Conservation (phyloP, 2,113 vertebrate genomes). For the Epinephelus fuscoguttatus region DNA sequence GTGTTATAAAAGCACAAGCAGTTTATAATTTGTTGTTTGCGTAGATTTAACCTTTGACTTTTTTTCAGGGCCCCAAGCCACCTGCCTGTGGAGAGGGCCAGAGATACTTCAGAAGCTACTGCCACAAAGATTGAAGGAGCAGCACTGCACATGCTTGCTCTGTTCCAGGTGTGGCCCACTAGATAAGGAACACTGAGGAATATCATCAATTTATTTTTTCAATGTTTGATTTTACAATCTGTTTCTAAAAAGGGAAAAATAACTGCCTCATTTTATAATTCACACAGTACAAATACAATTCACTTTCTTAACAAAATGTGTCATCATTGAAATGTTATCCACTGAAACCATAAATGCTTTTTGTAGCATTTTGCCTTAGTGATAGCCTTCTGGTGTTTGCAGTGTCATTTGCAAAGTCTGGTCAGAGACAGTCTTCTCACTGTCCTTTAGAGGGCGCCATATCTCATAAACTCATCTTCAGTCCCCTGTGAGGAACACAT, state of each 20-base stretch:
- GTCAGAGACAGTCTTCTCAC: background rate
- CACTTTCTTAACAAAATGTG: constrained; percentile 4
- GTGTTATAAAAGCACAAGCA: background rate
- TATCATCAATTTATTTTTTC: background rate
- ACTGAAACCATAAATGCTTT: background rate
- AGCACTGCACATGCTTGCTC: constrained; percentile 11
- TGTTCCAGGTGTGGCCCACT: constrained; percentile 47
- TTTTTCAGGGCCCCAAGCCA: constrained; percentile 83
- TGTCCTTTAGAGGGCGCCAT: constrained; percentile 46
- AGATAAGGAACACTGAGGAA: constrained; percentile 25
- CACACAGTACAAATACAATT: constrained; percentile 9
- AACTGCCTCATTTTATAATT: constrained; percentile 15
- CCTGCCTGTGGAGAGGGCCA: constrained; percentile 70
- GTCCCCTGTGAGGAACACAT: background rate
- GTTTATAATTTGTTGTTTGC: background rate
- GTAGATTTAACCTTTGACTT: background rate
- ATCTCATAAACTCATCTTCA: background rate
- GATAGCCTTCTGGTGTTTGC: background rate
- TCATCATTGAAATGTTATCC: constrained; percentile 14
- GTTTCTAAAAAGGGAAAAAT: constrained; percentile 35
- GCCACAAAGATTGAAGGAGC: constrained; percentile 48
- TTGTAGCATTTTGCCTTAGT: background rate
- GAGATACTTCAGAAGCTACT: constrained; percentile 65
- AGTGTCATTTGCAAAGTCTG: background rate
- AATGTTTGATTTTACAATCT: constrained; percentile 19